Evolutionary conservation across 2,797 vertebrate genomes (phyloP), one percentile per base, ranked within the genome.

Genomic region (Acanthopagrus latus): DNA sequence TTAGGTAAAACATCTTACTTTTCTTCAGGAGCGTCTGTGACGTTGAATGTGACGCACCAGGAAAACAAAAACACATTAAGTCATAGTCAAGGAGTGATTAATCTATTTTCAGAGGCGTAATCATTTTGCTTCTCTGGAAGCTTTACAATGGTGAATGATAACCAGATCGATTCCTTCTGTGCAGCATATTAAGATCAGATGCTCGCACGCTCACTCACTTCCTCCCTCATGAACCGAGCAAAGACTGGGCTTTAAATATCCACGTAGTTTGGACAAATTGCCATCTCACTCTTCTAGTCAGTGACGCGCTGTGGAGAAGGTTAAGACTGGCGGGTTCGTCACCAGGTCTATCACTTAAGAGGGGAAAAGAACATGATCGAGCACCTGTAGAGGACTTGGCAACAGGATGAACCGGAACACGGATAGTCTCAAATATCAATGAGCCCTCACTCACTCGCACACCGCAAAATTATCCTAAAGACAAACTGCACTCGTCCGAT

Each of bases 271-370:
- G 63, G 75, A 73, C 71, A 60, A 70, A 81, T 75, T 29, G 64
- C 66, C 55, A 29, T 21, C 38, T 50, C 74, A 50, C 18, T 68
- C 54, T 48, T 71, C 27, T 29, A 71, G 63, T 70, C 74, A 48
- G 62, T 65, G 62, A 73, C 16, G 17, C 68, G 62, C 59, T 54
- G 64, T 54, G 69, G 62, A 80, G 64, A 78, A 82, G 72, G 78
- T 44, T 41, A 64, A 55, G 54, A 44, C 58, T 71, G 75, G 71
- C 54, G 59, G 54, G 64, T 86, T 73, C 52, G 44, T 78, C 62
- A 59, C 47, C 56, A 10, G 41, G 69, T 29, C 17, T 43, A 60
- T 85, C 51, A 76, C 78, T 80, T 80, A 48, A 20, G 58, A 20
- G 23, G 25, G 13, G 38, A 1, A 58, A 57, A 13, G 48, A 46